These are phyloP conservation scores for Hemaris fuciformis DNA, from an alignment of 2,888 invertebrate species.

Conservation along the genomic window DNA sequence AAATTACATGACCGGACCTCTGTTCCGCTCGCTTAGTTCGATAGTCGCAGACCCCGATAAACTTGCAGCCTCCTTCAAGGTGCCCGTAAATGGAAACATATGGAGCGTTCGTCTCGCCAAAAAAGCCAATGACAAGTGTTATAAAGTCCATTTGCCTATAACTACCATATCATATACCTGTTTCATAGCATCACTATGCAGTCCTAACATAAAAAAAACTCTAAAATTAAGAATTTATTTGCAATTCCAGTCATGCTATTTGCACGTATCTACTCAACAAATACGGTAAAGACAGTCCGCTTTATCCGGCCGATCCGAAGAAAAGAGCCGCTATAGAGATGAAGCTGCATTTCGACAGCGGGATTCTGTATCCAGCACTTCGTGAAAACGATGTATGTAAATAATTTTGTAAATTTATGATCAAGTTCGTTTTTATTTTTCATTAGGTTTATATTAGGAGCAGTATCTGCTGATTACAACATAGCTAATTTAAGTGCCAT, in stretches of 20 bases:
- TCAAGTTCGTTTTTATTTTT: too few species aligned
- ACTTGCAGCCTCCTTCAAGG: too few species aligned
- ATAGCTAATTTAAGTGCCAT: too few species aligned
- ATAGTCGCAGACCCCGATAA: too few species aligned
- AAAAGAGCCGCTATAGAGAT: slow-evolving; percentile 72
- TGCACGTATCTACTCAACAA: slow-evolving; percentile 79
- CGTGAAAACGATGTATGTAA: slow-evolving; percentile 44
- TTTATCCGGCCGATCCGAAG: slow-evolving; percentile 76
- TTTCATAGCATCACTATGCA: not conserved
- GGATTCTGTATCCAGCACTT: slow-evolving; percentile 68
- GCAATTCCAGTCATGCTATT: slow-evolving; percentile 81
- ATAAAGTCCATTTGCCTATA: too few species aligned
- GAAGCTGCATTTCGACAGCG: slow-evolving; percentile 75
- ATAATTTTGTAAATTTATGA: not conserved
- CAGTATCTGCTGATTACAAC: too few species aligned
- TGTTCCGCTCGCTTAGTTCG: too few species aligned
- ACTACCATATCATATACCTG: too few species aligned
- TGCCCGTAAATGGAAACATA: slow-evolving; percentile 1
- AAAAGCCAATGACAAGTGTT: too few species aligned
- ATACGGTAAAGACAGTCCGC: slow-evolving; percentile 74
- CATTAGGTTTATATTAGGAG: too few species aligned
- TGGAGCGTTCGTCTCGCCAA: too few species aligned
- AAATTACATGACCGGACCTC: too few species aligned
- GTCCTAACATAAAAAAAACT: not conserved
- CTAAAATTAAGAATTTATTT: not conserved